These are phyloP conservation scores for Coilia nasus DNA, from an alignment of 2,797 vertebrate species.

Conservation along the genomic window DNA sequence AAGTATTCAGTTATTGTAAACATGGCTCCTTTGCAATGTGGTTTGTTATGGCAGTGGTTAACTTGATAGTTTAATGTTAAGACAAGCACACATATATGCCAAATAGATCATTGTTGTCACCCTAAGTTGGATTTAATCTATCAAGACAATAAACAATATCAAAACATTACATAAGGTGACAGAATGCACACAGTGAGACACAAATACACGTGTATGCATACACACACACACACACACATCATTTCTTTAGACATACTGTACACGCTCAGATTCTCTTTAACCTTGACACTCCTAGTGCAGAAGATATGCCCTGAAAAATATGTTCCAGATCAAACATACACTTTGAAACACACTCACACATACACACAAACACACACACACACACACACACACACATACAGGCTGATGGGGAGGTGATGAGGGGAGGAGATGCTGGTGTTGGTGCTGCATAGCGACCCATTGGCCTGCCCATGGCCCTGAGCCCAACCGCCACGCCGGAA, in stretches of 20 bases:
- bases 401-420: conserved; percentile 43
- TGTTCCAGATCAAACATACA: neutral
- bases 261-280: too few species aligned
- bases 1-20: neutral
- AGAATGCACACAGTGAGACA: neutral
- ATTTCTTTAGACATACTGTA: too few species aligned
- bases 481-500: conserved; percentile 73
- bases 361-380: conserved; percentile 13
- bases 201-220: neutral
- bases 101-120: neutral
- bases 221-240: conserved; percentile 35
- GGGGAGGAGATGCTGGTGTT: conserved; percentile 55
- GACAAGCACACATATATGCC: neutral
- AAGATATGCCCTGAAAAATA: too few species aligned
- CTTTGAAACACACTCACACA: conserved; percentile 27
- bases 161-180: neutral
- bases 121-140: neutral
- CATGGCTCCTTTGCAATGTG: neutral
- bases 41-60: neutral
- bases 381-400: neutral
- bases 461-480: conserved; percentile 66
- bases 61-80: neutral
- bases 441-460: conserved; percentile 58
- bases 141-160: neutral
- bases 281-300: too few species aligned